These are phyloP conservation scores for Acrocephalus scirpaceus DNA, from an alignment of 2,797 vertebrate genomes.

Conservation along the genomic window DNA sequence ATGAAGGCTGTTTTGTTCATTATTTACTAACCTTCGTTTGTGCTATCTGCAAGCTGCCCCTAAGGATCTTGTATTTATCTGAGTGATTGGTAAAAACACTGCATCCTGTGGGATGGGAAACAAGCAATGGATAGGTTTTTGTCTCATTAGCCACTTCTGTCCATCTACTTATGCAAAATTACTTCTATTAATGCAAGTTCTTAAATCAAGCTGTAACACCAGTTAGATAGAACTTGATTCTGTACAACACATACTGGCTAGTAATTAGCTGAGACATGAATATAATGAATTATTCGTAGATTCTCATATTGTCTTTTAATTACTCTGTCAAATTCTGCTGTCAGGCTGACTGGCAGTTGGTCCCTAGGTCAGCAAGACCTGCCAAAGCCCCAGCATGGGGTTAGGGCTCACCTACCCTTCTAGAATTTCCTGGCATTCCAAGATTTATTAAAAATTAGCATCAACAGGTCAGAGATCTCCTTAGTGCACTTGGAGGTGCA, in stretches of 20 bases:
- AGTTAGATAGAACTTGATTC: neutral
- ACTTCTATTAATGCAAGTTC: neutral
- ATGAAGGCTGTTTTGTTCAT: neutral
- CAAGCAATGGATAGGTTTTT: neutral
- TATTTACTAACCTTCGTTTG: neutral
- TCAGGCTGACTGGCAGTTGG: neutral
- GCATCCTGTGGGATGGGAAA: neutral
- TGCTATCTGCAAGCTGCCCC: neutral
- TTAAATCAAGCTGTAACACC: conserved; percentile 21
- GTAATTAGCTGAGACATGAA: conserved; percentile 29
- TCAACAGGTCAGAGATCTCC: conserved; percentile 40
- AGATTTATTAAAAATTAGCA: conserved; percentile 64
- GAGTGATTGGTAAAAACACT: neutral
- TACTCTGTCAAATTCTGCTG: neutral
- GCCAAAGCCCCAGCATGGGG: neutral
- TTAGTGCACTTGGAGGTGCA: neutral
- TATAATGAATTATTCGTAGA: neutral
- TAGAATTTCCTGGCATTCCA: conserved; percentile 66
- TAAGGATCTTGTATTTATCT: neutral
- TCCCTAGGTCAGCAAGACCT: conserved; percentile 3
- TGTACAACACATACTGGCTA: neutral
- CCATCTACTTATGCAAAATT: neutral
- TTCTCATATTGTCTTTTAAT: conserved; percentile 19
- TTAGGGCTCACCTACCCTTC: conserved; percentile 18
- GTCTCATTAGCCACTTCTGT: neutral